Base-by-base conservation (phyloP, 2,888 invertebrate species). In the Orthosia gracilis region DNA sequence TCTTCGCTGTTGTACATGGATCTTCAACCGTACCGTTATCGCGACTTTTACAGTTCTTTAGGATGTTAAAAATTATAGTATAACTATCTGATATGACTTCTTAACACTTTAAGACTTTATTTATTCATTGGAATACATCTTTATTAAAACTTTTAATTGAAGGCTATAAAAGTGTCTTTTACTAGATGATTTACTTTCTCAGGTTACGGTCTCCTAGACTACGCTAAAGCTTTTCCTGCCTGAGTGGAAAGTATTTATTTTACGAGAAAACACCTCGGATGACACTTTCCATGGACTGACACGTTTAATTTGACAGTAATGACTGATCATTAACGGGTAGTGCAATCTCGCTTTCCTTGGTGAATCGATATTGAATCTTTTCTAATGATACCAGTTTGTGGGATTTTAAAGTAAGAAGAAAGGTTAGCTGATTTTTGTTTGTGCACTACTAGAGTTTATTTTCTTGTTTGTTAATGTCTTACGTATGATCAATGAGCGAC, bases 241-340 rank as follows among this genome's bases (percentile, higher is more conserved):
- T 40, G 54, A 26, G 58, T 84, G 85, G 88, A 90, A 90, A 88
- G 84, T 86, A 82, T 76, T 76, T 26, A 72, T 77, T 68, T 66
- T 63, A 70, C 70, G 58, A 80, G 82, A 80, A 79, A 84, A 74
- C 75, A 18, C 58, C 69, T 80, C 26, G 57, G 73, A 84, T 84
- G 89, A 79, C 87, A 89, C 90, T 90, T 90, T 90, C 90, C 85
- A 87, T 85, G 64, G 76, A 58, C 65, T 73, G 83, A 86, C 83
- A 85, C 62, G 61, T 80, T 86, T 83, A 80, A 85, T 86, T 87
- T 82, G 73, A 85, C 79, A 82, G 77, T 81, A 84, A 85, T 82
- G 86, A 75, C 75, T 21, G 65, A 70, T 76, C 77, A 74, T 87
- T 85, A 85, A 57, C 26, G n/a, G 75, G 23, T n/a, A n/a, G 49